These are phyloP conservation scores for Paramormyrops hopkinsi DNA, from an alignment of 2,797 vertebrate genomes.

Conservation along the genomic window DNA sequence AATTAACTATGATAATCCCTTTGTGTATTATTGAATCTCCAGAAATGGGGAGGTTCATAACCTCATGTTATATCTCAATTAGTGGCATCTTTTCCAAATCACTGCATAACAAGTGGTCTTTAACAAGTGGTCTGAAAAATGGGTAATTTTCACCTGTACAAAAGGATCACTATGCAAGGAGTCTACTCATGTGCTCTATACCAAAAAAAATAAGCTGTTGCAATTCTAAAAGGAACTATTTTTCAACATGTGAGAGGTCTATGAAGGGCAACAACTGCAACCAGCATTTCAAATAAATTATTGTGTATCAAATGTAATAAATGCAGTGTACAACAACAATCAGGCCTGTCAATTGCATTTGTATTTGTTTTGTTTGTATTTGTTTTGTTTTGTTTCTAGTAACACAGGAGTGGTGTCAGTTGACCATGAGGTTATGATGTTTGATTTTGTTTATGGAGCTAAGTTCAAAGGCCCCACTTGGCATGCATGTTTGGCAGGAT, in stretches of 20 bases:
- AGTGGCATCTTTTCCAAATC: not conserved
- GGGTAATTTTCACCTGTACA: not conserved
- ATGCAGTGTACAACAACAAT: not conserved
- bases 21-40: not conserved
- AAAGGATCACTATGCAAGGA: not conserved
- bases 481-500: not conserved
- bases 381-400: not conserved
- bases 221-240: not conserved
- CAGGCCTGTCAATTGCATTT: not conserved
- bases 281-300: not conserved
- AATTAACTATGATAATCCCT: not conserved
- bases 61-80: not conserved
- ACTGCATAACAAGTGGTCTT: not conserved
- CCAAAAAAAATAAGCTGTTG: not conserved
- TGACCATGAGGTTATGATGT: not conserved
- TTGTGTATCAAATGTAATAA: not conserved
- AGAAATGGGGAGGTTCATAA: not conserved
- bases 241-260: not conserved
- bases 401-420: not conserved
- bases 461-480: not conserved
- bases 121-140: not conserved
- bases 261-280: not conserved
- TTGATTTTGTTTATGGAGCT: not conserved
- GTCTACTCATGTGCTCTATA: not conserved
- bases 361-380: not conserved